These are phyloP conservation scores for Thalpophila matura DNA, from an alignment of 2,888 invertebrate species.

Conservation along the genomic window DNA sequence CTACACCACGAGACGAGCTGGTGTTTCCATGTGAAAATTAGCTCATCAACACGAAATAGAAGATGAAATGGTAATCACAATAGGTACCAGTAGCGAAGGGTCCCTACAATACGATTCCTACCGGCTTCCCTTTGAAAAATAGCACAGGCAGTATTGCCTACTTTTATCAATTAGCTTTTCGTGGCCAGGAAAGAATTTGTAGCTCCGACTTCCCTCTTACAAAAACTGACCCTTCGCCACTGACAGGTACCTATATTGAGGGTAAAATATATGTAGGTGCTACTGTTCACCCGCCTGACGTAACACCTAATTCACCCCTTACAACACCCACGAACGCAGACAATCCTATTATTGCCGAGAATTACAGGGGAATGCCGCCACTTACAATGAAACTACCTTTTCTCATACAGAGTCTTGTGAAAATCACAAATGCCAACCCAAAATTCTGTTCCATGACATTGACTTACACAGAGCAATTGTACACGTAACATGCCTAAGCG, in stretches of 20 bases:
- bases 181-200: no score
- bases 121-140: no score
- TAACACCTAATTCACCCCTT: not conserved
- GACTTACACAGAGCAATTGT: not conserved
- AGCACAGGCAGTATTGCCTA: no score
- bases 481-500: conserved; percentile 17
- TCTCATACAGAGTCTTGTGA: not conserved
- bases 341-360: not conserved
- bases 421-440: conserved; percentile 21
- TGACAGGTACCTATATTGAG: not conserved
- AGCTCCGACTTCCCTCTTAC: no score
- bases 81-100: no score
- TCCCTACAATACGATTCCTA: no score
- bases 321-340: not conserved
- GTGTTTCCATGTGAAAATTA: no score
- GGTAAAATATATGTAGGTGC: not conserved
- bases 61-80: no score
- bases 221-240: no score
- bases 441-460: conserved; percentile 16
- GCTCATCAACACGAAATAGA: no score
- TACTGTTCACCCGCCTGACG: not conserved
- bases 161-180: no score
- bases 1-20: no score
- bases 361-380: not conserved
- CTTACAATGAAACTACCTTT: not conserved